Conservation (phyloP, 37 sponge, comb jelly and placozoan genomes). For the Haliclona indistincta region DNA sequence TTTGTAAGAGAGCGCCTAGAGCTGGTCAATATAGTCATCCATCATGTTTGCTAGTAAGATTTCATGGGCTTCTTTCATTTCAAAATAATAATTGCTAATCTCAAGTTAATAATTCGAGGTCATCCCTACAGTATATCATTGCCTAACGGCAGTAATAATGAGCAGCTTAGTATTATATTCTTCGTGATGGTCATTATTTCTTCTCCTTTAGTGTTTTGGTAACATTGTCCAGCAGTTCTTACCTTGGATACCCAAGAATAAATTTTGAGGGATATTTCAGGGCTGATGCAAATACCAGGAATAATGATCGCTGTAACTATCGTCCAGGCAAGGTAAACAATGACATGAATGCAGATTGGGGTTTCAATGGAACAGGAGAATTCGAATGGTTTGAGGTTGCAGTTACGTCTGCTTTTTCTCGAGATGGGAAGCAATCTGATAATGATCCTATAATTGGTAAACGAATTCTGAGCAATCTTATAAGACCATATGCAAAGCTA, state of each 20-base stretch:
- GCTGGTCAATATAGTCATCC: too few species aligned
- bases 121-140: too few species aligned
- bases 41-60: too few species aligned
- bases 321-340: background rate
- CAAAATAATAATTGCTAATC: too few species aligned
- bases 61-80: too few species aligned
- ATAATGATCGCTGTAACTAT: conserved; percentile 28
- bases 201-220: too few species aligned
- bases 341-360: background rate
- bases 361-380: conserved; percentile 29
- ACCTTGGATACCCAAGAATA: conserved; percentile 24
- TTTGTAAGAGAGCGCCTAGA: too few species aligned
- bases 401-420: conserved; percentile 15
- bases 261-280: conserved; percentile 19
- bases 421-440: background rate
- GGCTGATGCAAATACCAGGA: conserved; percentile 29
- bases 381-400: conserved; percentile 8
- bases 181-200: too few species aligned
- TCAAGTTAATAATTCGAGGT: too few species aligned
- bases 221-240: too few species aligned
- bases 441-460: conserved; percentile 12
- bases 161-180: too few species aligned
- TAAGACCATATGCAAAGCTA: conserved; percentile 37
- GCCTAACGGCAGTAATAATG: too few species aligned
- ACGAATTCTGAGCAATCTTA: conserved; percentile 14